A percentile compares a stretch with the other conserved stretches of the same genome.
Evolutionary conservation across 2,797 vertebrate genomes (phyloP).

Genomic region (Protosalanx chinensis): DNA sequence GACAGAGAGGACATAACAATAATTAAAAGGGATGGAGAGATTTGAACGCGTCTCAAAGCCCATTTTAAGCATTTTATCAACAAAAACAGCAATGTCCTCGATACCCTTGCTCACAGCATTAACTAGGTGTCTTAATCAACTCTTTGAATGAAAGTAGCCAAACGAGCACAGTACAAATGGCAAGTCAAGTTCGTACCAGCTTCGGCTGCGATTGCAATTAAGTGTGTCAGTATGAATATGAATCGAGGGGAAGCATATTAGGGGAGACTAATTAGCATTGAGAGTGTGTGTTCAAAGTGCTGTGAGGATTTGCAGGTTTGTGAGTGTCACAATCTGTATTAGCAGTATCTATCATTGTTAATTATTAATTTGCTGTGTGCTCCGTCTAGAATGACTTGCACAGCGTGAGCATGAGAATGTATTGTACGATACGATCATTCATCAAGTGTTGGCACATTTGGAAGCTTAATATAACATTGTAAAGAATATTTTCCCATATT

Average conservation of each 20-base stretch:
- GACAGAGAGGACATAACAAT: conserved; percentile 39
- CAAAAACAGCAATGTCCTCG: neutral
- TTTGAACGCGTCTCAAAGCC: conserved; percentile 31
- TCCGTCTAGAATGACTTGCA: conserved; percentile 46
- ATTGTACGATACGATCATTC: conserved; percentile 32
- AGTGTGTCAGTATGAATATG: conserved; percentile 52
- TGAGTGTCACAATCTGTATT: conserved; percentile 54
- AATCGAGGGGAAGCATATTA: conserved; percentile 48
- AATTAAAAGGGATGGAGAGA: conserved; percentile 45
- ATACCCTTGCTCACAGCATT: neutral
- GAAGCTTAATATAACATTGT: conserved; percentile 49
- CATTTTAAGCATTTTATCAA: conserved; percentile 21
- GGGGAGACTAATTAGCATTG: conserved; percentile 48
- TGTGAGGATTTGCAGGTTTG: conserved; percentile 40
- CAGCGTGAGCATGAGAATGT: conserved; percentile 26
- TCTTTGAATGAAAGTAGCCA: conserved; percentile 35
- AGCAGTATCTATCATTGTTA: conserved; percentile 62
- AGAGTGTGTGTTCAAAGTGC: conserved; percentile 41
- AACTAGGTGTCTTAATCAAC: conserved; percentile 16
- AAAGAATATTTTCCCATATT: conserved; percentile 48
- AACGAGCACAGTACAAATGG: conserved; percentile 34
- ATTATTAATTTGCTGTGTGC: conserved; percentile 51
- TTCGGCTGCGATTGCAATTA: conserved; percentile 60
- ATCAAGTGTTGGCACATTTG: conserved; percentile 45
- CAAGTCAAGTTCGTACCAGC: conserved; percentile 47